phyloP scores from a whole-genome alignment of 2,888 invertebrate genomes.

The Pollenia labialis region DNA sequence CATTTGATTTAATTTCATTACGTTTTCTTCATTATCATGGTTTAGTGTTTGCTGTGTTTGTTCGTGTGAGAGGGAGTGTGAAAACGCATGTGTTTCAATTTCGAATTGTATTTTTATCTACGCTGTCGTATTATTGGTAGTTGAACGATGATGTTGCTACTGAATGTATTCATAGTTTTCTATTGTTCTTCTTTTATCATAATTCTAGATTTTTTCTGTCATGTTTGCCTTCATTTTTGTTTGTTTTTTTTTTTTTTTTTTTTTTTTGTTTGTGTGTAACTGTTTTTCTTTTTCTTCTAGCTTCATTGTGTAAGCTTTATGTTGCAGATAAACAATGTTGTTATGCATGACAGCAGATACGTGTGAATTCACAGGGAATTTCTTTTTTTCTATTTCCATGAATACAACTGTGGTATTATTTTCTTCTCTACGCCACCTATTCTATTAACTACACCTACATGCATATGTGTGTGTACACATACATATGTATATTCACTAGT shows the following conservation, averaged over 20 bases:
- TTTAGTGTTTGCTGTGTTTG: constrained; percentile 1
- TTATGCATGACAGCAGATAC: constrained; percentile 63
- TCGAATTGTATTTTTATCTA: background rate
- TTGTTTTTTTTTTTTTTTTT: background rate
- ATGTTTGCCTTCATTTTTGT: constrained; percentile 17
- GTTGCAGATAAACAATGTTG: constrained; percentile 63
- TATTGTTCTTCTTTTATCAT: constrained; percentile 25
- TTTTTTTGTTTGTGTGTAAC: background rate
- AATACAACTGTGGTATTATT: background rate
- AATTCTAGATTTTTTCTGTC: constrained; percentile 28
- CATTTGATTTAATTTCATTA: constrained; percentile 10
- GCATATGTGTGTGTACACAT: background rate
- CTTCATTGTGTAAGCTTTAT: constrained; percentile 40
- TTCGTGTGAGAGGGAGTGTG: background rate
- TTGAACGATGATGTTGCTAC: background rate
- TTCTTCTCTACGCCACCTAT: background rate
- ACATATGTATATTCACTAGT: background rate
- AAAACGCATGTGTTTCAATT: constrained; percentile 10
- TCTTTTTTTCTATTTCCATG: background rate
- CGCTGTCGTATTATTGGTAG: background rate
- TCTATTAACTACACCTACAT: background rate
- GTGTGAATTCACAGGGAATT: background rate
- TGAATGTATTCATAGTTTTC: background rate
- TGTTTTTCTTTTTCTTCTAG: constrained; percentile 6
- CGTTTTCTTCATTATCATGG: background rate